These are phyloP conservation scores for Enteromius paludinosus DNA, from an alignment of 2,797 vertebrate species.

Conservation along the genomic window DNA sequence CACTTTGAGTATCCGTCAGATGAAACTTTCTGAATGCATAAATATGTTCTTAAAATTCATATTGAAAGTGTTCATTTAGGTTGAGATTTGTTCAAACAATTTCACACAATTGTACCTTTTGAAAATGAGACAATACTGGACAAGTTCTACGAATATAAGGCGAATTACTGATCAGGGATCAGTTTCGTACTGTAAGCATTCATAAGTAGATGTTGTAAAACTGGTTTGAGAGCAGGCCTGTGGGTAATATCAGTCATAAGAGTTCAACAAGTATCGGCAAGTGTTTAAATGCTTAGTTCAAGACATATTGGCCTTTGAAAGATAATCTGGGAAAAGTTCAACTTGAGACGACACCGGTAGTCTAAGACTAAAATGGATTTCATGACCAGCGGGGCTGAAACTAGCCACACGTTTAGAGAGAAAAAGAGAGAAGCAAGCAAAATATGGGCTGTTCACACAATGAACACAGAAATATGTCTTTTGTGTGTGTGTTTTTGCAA, in stretches of 20 bases:
- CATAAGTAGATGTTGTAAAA: conserved; percentile 12
- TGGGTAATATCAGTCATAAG: conserved; percentile 20
- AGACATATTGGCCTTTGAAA: conserved; percentile 61
- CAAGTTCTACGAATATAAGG: background rate
- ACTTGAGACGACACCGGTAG: conserved; percentile 56
- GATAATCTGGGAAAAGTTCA: conserved; percentile 55
- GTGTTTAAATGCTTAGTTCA: conserved; percentile 58
- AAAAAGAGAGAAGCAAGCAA: background rate
- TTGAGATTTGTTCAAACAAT: background rate
- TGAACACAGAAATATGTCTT: background rate
- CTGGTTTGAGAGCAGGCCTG: conserved; percentile 20
- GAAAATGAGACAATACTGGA: background rate
- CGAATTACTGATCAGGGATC: background rate
- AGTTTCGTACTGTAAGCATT: background rate
- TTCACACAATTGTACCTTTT: background rate
- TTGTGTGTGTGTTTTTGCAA: background rate
- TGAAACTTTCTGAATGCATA: background rate
- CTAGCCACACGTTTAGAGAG: background rate
- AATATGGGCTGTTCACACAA: background rate
- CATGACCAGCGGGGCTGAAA: conserved; percentile 32
- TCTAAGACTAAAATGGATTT: conserved; percentile 22
- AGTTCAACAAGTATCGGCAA: conserved; percentile 31
- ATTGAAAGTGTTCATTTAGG: background rate
- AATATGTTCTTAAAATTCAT: background rate
- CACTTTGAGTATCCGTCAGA: background rate